Evolutionary conservation across 2,888 invertebrate genomes (phyloP).

Genomic region (Arge pagana): DNA sequence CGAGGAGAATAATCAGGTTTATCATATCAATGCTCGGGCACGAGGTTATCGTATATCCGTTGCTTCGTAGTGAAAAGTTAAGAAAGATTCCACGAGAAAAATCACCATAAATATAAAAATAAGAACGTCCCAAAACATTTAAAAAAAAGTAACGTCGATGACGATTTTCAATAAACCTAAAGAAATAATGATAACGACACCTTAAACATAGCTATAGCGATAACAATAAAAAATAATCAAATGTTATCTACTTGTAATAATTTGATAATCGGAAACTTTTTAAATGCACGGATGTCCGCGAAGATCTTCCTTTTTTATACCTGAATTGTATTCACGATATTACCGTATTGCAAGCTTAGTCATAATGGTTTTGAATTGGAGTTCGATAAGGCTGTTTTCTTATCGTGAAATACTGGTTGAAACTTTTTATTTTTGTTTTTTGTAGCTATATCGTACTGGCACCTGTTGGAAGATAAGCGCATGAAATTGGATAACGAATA

Average conservation of each 20-base stretch:
- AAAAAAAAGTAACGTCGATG: background rate
- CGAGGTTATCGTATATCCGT: too few relatives aligned
- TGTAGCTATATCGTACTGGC: constrained; percentile 1
- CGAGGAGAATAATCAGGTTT: too few relatives aligned
- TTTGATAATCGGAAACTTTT: constrained; percentile 13
- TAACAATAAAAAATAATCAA: constrained; percentile 7
- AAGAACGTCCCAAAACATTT: too few relatives aligned
- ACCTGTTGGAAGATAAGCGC: constrained; percentile 6
- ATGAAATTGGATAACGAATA: too few relatives aligned
- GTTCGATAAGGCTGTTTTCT: constrained; percentile 5
- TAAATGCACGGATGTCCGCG: background rate
- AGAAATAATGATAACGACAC: background rate
- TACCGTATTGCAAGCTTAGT: constrained; percentile 3
- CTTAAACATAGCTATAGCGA: constrained; percentile 3
- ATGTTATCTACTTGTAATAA: background rate
- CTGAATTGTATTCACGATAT: constrained; percentile 1
- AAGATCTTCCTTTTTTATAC: constrained; percentile 14
- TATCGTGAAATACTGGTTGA: constrained; percentile 10
- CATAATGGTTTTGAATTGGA: background rate
- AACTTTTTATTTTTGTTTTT: constrained; percentile 8
- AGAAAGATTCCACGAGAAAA: background rate
- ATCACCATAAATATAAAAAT: background rate
- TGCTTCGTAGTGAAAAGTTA: too few relatives aligned
- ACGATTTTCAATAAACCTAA: background rate
- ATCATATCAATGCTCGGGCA: too few relatives aligned